A percentile compares a stretch with the other conserved stretches of the same genome.
Conservation (phyloP, 2,888 invertebrate species). For the Platycheirus rosarum region DNA sequence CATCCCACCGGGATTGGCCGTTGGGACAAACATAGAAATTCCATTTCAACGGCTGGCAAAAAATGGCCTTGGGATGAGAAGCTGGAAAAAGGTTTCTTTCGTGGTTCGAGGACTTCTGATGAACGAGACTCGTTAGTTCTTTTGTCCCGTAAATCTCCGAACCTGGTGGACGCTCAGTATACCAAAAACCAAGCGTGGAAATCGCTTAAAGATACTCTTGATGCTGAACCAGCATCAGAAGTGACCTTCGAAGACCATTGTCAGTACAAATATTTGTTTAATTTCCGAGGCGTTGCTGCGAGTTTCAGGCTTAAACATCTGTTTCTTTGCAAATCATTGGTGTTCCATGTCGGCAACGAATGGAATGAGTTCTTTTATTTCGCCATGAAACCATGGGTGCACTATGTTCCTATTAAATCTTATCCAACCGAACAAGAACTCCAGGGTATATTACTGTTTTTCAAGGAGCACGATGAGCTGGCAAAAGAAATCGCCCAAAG, state of each 20-base stretch:
- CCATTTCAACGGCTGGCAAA: conserved; percentile 87
- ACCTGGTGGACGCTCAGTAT: conserved; percentile 95
- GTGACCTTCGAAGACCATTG: conserved; percentile 96
- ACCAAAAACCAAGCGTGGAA: conserved; percentile 99
- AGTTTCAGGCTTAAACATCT: conserved; percentile 98
- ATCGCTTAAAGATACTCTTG: conserved; percentile 95
- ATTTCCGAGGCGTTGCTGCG: conserved; percentile 98
- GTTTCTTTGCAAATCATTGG: conserved; percentile 94
- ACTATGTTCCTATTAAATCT: conserved; percentile 93
- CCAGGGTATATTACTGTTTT: conserved; percentile 89
- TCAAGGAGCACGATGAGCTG: conserved; percentile 88
- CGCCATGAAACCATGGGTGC: conserved; percentile 95
- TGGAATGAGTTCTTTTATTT: conserved; percentile 98
- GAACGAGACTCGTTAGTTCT: conserved; percentile 94
- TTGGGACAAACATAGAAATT: conserved; percentile 93
- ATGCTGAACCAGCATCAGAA: conserved; percentile 92
- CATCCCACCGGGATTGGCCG: conserved; percentile 97
- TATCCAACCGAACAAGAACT: conserved; percentile 87
- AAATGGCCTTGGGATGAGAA: conserved; percentile 91
- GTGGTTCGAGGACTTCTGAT: conserved; percentile 96
- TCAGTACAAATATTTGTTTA: conserved; percentile 95
- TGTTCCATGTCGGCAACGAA: conserved; percentile 96
- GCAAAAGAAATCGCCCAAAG: conserved; percentile 90
- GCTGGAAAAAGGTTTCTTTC: conserved; percentile 89
- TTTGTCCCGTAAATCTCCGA: conserved; percentile 89